These are phyloP conservation scores for Ochotona curzoniae DNA, from an alignment of 2,113 vertebrate species.

Conservation along the genomic window DNA sequence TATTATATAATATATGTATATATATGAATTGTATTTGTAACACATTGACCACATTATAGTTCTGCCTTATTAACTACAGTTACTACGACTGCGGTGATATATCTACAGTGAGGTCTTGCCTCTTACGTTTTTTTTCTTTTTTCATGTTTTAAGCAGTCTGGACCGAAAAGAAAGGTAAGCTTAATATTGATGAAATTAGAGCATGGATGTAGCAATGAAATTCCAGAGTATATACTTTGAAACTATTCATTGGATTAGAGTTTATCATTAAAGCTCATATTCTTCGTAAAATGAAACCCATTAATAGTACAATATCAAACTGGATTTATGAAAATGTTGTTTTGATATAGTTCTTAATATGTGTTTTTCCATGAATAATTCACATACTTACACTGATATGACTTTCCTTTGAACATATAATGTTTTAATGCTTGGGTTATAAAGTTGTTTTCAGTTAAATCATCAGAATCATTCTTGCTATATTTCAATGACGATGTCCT, in stretches of 20 bases:
- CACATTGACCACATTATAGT: slow-evolving; percentile 29
- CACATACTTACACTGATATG: slow-evolving; percentile 20
- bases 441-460: slow-evolving; percentile 22
- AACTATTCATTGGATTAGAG: slow-evolving; percentile 47
- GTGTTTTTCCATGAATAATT: slow-evolving; percentile 9
- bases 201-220: slow-evolving; percentile 63
- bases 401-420: slow-evolving; percentile 46
- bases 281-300: slow-evolving; percentile 47
- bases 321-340: slow-evolving; percentile 18
- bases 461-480: slow-evolving; percentile 36
- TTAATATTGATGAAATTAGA: slow-evolving; percentile 77
- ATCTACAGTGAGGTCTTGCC: slow-evolving; percentile 73
- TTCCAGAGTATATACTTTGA: slow-evolving; percentile 60
- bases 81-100: slow-evolving; percentile 68
- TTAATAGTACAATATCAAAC: slow-evolving; percentile 29
- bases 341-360: slow-evolving; percentile 51
- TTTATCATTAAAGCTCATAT: slow-evolving; percentile 19
- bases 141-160: slow-evolving; percentile 83
- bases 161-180: slow-evolving; percentile 84
- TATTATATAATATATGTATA: neutral
- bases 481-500: slow-evolving; percentile 34
- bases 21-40: slow-evolving; percentile 56
- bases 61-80: slow-evolving; percentile 66
- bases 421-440: slow-evolving; percentile 41
- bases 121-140: slow-evolving; percentile 81